phyloP scores from a whole-genome alignment of 30 jellyfish, hydroid and myxozoan species.

The Catostylus mosaicus region DNA sequence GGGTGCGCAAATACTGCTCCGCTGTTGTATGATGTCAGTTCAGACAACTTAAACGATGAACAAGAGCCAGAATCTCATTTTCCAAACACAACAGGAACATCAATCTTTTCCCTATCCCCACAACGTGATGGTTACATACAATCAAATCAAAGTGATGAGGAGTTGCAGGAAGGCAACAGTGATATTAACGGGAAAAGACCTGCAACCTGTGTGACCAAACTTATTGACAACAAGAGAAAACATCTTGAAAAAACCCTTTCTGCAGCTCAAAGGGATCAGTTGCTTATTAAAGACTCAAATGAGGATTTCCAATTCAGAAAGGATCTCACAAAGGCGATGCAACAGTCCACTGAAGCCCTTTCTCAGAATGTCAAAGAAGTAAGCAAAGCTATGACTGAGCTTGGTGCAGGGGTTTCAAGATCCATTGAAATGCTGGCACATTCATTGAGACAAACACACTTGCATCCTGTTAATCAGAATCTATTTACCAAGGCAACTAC shows the following conservation, averaged over 20 bases:
- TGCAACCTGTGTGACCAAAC: slow-evolving; percentile 27
- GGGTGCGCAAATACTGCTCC: slow-evolving; percentile 54
- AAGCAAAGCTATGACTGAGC: slow-evolving; percentile 54
- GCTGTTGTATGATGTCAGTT: slow-evolving; percentile 39
- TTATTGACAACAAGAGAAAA: slow-evolving; percentile 51
- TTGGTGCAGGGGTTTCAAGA: slow-evolving; percentile 59
- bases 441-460: slow-evolving; percentile 38
- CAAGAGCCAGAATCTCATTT: too few relatives aligned
- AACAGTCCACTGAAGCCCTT: slow-evolving; percentile 53
- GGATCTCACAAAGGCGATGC: slow-evolving; percentile 50
- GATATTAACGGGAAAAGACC: too few relatives aligned
- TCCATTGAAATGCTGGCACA: slow-evolving; percentile 60
- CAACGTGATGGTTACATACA: too few relatives aligned
- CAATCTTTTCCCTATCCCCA: too few relatives aligned
- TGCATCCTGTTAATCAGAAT: slow-evolving; percentile 57
- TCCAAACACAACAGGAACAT: too few relatives aligned
- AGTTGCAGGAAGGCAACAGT: too few relatives aligned
- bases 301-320: slow-evolving; percentile 58
- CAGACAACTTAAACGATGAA: too few relatives aligned
- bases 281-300: slow-evolving; percentile 38
- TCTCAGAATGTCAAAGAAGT: slow-evolving; percentile 30
- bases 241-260: slow-evolving; percentile 54
- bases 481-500: slow-evolving; percentile 23
- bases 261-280: slow-evolving; percentile 54
- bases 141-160: too few relatives aligned